Evolutionary conservation across 2,797 vertebrate genomes (phyloP), one percentile per base, ranked within the genome.

Genomic region (Cuniculus paca): DNA sequence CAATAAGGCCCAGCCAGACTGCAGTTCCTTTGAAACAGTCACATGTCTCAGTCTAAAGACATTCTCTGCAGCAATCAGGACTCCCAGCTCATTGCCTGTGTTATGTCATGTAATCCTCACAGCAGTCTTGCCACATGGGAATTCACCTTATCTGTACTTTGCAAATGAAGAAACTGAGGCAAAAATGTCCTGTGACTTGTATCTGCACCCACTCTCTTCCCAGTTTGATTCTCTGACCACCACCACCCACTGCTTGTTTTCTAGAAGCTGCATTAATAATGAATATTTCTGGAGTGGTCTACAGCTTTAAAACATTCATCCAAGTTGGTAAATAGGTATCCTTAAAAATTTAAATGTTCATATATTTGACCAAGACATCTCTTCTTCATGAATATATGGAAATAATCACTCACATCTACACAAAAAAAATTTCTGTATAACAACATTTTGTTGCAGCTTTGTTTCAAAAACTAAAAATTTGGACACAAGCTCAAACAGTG

Each of bases 301-400:
- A 12, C 1, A 8, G 14, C 61, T 93, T 90, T 85, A 88, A 65
- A 68, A 72, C 48, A 79, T 56, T 93, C 91, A 56, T 87, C 56
- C 56, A 45, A 78, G 28, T 95, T 81, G 78, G 22, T 24, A 74
- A 22, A 34, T 65, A 65, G 31, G 31, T 77, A 36, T 14, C 42
- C 85, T 74, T 80, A 58, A 65, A 89, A 91, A 68, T 60, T 10
- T 92, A 92, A 81, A 79, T 36, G 11, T 7, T 54, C 36, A 13
- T 61, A 16, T 6, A 13, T 93, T 91, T 50, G 54, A 65, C 63
- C 60, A 17, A 82, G 28, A 19, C 86, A 91, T 79, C 91, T 70
- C 60, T 91, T 86, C 89, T 74, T 84, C 91, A 72, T 45, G 17
- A 79, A 80, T 45, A 82, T 34, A 56, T 16, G 80, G 65, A 86